phyloP scores from a whole-genome alignment of 2,797 vertebrate species.

The Enteromius viviparus region DNA sequence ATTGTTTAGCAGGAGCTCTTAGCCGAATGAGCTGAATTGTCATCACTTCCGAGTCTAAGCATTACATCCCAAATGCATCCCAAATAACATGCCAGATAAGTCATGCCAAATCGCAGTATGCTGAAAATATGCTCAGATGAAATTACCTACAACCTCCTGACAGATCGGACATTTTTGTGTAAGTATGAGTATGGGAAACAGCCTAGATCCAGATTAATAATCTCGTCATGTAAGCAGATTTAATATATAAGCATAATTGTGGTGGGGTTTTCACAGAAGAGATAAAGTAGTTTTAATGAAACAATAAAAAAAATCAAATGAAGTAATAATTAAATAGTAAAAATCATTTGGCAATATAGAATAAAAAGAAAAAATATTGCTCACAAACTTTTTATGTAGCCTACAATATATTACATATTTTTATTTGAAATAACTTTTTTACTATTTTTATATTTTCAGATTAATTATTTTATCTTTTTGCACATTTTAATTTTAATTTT shows the following conservation, averaged over 20 bases:
- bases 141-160: neutral
- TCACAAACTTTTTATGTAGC: neutral
- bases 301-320: neutral
- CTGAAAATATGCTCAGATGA: neutral
- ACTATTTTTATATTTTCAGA: neutral
- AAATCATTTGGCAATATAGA: neutral
- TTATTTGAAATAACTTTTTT: neutral
- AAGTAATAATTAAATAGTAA: neutral
- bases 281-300: neutral
- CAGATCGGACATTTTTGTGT: neutral
- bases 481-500: neutral
- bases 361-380: neutral
- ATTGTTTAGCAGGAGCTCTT: constrained; percentile 35
- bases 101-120: neutral
- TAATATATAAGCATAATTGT: neutral
- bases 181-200: neutral
- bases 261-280: neutral
- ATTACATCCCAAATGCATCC: constrained; percentile 21
- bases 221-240: neutral
- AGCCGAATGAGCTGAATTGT: constrained; percentile 24
- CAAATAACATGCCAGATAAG: neutral
- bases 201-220: neutral
- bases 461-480: neutral
- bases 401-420: neutral
- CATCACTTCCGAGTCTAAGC: constrained; percentile 39